These are phyloP conservation scores for Corythaixoides concolor DNA, from an alignment of 2,113 vertebrate species.

Conservation along the genomic window DNA sequence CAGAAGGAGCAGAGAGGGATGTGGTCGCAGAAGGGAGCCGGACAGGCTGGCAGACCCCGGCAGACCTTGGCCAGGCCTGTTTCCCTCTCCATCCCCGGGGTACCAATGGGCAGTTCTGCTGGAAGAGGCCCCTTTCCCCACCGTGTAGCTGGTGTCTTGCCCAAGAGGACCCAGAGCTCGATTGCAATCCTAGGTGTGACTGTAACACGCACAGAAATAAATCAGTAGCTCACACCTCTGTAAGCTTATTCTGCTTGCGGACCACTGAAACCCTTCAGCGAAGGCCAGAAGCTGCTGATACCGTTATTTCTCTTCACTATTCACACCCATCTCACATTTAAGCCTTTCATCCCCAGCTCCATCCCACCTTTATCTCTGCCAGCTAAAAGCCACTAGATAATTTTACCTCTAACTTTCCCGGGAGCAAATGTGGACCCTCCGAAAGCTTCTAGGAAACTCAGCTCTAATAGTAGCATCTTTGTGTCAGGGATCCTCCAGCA, in stretches of 20 bases:
- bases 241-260: neutral
- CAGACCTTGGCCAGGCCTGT: neutral
- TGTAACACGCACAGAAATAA: neutral
- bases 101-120: neutral
- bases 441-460: conserved; percentile 50
- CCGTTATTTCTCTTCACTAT: neutral
- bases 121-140: neutral
- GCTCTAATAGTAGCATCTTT: conserved; percentile 33
- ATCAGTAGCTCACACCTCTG: conserved; percentile 3
- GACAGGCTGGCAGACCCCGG: neutral
- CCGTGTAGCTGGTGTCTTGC: neutral
- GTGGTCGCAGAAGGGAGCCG: neutral
- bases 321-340: conserved; percentile 36
- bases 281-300: conserved; percentile 22
- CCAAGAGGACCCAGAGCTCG: neutral
- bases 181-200: neutral
- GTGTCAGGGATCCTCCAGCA: conserved; percentile 21
- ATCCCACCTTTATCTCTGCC: conserved; percentile 28
- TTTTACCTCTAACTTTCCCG: neutral
- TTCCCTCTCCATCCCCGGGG: neutral
- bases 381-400: conserved; percentile 32
- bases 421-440: conserved; percentile 2
- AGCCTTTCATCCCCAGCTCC: conserved; percentile 23
- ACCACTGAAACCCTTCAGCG: neutral
- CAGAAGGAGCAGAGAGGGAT: neutral